These are phyloP conservation scores for Sycobia sp. DNA, from an alignment of 1,140 invertebrate species.

Conservation along the genomic window DNA sequence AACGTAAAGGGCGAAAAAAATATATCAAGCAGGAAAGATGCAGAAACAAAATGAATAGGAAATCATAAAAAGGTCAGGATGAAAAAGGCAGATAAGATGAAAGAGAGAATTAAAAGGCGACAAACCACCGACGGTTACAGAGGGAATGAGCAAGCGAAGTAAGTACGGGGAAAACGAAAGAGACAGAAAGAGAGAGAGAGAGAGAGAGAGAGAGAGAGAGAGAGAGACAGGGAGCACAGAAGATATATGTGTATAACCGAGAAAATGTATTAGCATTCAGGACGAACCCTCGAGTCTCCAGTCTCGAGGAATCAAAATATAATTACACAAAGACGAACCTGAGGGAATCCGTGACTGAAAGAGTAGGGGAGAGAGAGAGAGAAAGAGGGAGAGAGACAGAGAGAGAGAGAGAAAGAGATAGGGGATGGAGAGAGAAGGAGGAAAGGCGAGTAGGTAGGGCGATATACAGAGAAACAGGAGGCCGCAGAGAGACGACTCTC, in stretches of 20 bases:
- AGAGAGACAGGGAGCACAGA: not conserved
- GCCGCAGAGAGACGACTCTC: constrained; percentile 28
- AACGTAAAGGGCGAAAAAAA: too few relatives aligned
- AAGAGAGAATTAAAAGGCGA: constrained; percentile 20
- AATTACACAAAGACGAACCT: constrained; percentile 59
- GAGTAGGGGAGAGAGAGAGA: not conserved
- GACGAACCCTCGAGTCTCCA: constrained; percentile 42
- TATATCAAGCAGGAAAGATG: too few relatives aligned
- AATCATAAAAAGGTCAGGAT: too few relatives aligned
- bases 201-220: too few relatives aligned
- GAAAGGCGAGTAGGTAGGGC: too few relatives aligned
- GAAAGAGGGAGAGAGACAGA: constrained; percentile 38
- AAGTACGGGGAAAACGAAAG: not conserved
- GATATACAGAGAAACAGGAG: constrained; percentile 54
- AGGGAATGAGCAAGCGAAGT: constrained; percentile 1
- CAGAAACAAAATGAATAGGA: too few relatives aligned
- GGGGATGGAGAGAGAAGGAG: not conserved
- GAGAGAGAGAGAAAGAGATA: constrained; percentile 50
- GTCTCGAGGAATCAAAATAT: constrained; percentile 59
- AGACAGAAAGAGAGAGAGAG: too few relatives aligned
- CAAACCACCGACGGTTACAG: constrained; percentile 10
- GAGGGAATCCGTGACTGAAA: constrained; percentile 39
- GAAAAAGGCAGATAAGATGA: not conserved
- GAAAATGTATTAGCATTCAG: constrained; percentile 53
- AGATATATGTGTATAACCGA: not conserved